phyloP scores from a whole-genome alignment of 2,888 invertebrate species.

The Hymenopus coronatus region DNA sequence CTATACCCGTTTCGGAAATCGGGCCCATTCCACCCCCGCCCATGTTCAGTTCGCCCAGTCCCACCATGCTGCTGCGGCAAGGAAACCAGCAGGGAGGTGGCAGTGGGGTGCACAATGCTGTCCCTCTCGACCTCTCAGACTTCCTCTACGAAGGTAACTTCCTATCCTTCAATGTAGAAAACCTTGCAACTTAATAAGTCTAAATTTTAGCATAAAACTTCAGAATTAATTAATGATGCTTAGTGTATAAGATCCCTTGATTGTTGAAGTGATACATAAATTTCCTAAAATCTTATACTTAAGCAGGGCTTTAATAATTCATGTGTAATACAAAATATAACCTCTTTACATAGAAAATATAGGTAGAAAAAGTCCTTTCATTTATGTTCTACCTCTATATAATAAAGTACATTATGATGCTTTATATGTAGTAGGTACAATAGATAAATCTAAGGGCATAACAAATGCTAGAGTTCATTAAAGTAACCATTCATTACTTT shows the following conservation, averaged over 20 bases:
- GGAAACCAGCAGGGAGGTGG: constrained; percentile 37
- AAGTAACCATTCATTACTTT: no score
- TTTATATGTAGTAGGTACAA: no score
- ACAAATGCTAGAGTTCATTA: no score
- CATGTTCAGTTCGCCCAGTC: constrained; percentile 77
- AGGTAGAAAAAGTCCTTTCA: no score
- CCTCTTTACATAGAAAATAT: not conserved
- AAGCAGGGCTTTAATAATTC: no score
- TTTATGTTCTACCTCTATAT: no score
- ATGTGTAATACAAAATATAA: not conserved
- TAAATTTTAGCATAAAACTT: not conserved
- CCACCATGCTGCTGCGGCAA: constrained; percentile 31
- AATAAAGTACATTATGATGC: no score
- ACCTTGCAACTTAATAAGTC: not conserved
- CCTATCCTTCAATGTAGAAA: not conserved
- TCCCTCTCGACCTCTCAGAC: constrained; percentile 49
- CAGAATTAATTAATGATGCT: not conserved
- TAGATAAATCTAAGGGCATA: no score
- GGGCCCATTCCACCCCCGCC: constrained; percentile 92
- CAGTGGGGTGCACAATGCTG: constrained; percentile 38
- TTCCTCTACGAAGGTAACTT: constrained; percentile 65
- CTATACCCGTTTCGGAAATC: constrained; percentile 88
- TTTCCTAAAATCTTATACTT: not conserved
- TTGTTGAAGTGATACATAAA: not conserved
- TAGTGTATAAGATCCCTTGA: not conserved